These are phyloP conservation scores for Sinodicranocentrus sp. DNA, from an alignment of 2,888 invertebrate species.

Conservation along the genomic window DNA sequence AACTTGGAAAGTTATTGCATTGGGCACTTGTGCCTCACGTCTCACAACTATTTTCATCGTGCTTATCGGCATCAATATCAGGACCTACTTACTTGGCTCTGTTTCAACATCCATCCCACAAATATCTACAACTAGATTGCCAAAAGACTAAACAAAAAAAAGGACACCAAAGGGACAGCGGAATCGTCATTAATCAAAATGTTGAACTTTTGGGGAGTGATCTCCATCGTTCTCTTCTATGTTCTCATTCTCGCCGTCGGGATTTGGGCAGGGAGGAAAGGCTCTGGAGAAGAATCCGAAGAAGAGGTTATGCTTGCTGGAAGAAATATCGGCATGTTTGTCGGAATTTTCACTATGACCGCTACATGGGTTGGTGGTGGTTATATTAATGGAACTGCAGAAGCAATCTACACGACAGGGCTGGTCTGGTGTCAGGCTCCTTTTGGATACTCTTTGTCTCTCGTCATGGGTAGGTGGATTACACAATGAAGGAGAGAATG, in stretches of 20 bases:
- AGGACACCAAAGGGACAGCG: not conserved
- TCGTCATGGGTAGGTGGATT: conserved; percentile 82
- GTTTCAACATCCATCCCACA: not conserved
- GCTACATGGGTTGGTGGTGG: conserved; percentile 79
- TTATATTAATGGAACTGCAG: conserved; percentile 86
- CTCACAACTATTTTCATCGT: not conserved
- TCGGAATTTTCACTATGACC: conserved; percentile 85
- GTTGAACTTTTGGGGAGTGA: conserved; percentile 82
- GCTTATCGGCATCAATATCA: not conserved
- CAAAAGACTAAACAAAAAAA: not conserved
- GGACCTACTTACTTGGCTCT: conserved; percentile 11
- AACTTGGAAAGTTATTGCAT: not conserved
- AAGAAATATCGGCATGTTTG: conserved; percentile 83
- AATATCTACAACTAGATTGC: not conserved
- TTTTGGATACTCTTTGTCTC: conserved; percentile 85
- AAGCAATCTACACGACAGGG: conserved; percentile 83
- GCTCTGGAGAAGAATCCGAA: conserved; percentile 80
- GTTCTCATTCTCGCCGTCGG: conserved; percentile 84
- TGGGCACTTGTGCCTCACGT: conserved; percentile 3
- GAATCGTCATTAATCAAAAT: conserved; percentile 75
- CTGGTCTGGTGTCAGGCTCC: conserved; percentile 86
- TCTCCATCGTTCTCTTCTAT: conserved; percentile 85
- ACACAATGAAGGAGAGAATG: not conserved
- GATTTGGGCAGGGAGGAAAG: conserved; percentile 84
- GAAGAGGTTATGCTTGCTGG: conserved; percentile 86